A percentile compares a stretch with the other conserved stretches of the same genome.
Evolutionary conservation across 2,113 vertebrate genomes (phyloP).

Genomic region (Centropristis striata): DNA sequence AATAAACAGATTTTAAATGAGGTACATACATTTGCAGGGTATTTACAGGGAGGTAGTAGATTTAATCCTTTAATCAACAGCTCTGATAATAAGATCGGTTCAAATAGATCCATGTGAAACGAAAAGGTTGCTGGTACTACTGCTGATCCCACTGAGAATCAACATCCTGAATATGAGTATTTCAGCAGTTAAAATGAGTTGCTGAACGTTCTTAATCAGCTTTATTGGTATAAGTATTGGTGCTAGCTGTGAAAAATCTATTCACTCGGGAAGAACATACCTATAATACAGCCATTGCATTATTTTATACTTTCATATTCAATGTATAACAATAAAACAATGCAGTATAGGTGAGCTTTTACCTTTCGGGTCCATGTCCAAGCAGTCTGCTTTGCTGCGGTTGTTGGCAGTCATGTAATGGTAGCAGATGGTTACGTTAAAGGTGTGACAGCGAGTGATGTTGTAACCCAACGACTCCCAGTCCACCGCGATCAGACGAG

Average conservation of each 20-base stretch:
- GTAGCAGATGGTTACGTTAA: slow-evolving; percentile 99
- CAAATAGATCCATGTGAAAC: too few relatives aligned
- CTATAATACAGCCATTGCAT: background rate
- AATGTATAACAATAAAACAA: background rate
- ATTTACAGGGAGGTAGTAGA: too few relatives aligned
- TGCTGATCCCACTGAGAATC: background rate
- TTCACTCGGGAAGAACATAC: background rate
- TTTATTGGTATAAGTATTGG: background rate
- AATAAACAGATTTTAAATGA: too few relatives aligned
- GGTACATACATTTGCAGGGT: too few relatives aligned
- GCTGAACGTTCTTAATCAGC: background rate
- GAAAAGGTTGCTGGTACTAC: background rate
- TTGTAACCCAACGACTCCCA: slow-evolving; percentile 99
- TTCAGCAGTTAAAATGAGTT: background rate
- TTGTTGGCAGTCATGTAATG: slow-evolving; percentile 93
- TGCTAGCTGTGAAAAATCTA: background rate
- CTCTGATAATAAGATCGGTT: too few relatives aligned
- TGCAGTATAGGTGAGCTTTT: background rate
- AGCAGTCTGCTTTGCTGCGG: slow-evolving; percentile 93
- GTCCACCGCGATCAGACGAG: slow-evolving; percentile 95
- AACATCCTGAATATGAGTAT: background rate
- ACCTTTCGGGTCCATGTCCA: slow-evolving; percentile 98
- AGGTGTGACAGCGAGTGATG: slow-evolving; percentile 98
- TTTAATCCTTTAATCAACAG: too few relatives aligned
- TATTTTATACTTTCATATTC: background rate